A percentile compares a stretch with the other conserved stretches of the same genome.
Conservation (phyloP, 2,797 vertebrate species). For the Chaetodon trifasciatus region DNA sequence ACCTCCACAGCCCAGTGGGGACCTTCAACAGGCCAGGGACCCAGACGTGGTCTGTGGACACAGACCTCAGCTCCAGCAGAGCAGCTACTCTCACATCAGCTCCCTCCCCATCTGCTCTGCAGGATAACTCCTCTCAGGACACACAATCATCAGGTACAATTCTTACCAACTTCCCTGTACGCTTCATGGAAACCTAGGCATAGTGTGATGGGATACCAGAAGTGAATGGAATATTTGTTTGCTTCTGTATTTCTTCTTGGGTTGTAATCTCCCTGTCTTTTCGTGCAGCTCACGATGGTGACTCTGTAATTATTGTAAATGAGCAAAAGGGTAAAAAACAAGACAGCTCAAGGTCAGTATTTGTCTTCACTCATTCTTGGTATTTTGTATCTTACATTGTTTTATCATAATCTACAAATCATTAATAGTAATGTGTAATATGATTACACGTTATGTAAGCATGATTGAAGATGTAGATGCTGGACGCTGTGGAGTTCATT, state of each 20-base stretch:
- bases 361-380: not conserved
- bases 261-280: slow-evolving; percentile 47
- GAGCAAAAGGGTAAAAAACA: slow-evolving; percentile 89
- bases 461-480: not conserved
- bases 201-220: not conserved
- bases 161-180: not conserved
- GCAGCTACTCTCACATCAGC: slow-evolving; percentile 57
- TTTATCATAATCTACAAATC: not conserved
- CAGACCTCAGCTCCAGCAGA: slow-evolving; percentile 64
- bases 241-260: not conserved
- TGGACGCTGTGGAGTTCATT: not conserved
- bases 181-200: not conserved
- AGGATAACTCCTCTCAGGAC: slow-evolving; percentile 86
- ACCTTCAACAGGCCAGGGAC: slow-evolving; percentile 69
- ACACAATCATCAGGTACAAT: slow-evolving; percentile 85
- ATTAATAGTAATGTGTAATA: not conserved
- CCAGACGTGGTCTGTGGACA: slow-evolving; percentile 73
- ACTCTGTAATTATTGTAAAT: slow-evolving; percentile 95
- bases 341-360: slow-evolving; percentile 87
- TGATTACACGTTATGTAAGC: not conserved
- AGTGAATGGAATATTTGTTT: not conserved
- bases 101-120: slow-evolving; percentile 80
- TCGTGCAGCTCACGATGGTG: slow-evolving; percentile 84
- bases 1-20: slow-evolving; percentile 81
- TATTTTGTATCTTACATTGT: slow-evolving; percentile 8